Conservation (phyloP, 2,888 invertebrate genomes). For the Plagodis pulveraria region DNA sequence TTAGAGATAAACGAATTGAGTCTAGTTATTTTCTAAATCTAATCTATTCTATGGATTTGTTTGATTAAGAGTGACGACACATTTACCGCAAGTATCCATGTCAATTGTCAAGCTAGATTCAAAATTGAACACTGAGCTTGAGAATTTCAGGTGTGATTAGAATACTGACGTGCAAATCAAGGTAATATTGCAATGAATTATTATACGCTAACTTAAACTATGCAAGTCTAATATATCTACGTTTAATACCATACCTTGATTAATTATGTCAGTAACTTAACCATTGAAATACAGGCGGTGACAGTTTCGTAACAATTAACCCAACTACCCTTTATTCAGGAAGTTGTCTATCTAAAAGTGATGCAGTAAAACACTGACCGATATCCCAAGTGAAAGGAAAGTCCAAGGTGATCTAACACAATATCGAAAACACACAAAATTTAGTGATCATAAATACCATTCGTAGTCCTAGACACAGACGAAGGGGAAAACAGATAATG, state of each 20-base stretch:
- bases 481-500: slow-evolving; percentile 77
- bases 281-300: slow-evolving; percentile 19
- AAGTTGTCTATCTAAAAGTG: slow-evolving; percentile 50
- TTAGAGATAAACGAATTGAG: slow-evolving; percentile 66
- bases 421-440: slow-evolving; percentile 78
- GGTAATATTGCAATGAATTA: neutral
- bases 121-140: slow-evolving; percentile 2
- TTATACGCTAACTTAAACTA: neutral
- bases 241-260: neutral
- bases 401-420: slow-evolving; percentile 76
- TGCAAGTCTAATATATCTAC: neutral
- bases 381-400: slow-evolving; percentile 71
- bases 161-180: neutral
- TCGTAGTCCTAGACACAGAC: slow-evolving; percentile 80
- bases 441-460: slow-evolving; percentile 74
- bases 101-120: neutral
- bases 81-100: neutral
- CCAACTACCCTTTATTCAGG: slow-evolving; percentile 42
- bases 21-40: slow-evolving; percentile 69
- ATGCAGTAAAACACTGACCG: slow-evolving; percentile 64
- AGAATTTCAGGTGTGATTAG: neutral
- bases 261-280: slow-evolving; percentile 4
- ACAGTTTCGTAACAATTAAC: slow-evolving; percentile 38
- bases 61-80: slow-evolving; percentile 36
- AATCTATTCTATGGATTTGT: slow-evolving; percentile 39